Conservation (phyloP, 1,140 invertebrate species). For the Wiebesia pumilae region DNA sequence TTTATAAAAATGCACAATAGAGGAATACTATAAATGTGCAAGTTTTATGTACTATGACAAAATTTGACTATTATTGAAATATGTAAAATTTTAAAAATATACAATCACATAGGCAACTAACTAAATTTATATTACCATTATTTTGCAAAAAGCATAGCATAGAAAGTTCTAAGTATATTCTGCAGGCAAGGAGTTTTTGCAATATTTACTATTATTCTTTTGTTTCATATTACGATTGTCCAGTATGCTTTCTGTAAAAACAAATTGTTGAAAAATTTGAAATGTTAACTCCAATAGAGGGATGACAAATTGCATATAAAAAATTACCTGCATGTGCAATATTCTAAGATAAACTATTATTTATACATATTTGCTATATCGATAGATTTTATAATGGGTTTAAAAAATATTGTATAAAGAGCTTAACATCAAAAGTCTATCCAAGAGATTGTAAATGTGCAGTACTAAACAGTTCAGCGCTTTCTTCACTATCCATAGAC, state of each 20-base stretch:
- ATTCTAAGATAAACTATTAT: constrained; percentile 25
- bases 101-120: background rate
- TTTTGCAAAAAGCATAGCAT: constrained; percentile 48
- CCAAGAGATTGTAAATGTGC: constrained; percentile 36
- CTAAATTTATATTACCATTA: constrained; percentile 26
- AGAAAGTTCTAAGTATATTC: constrained; percentile 52
- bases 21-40: background rate
- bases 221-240: constrained; percentile 41
- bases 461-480: constrained; percentile 68
- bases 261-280: background rate
- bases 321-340: constrained; percentile 38
- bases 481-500: constrained; percentile 71
- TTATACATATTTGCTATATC: constrained; percentile 27
- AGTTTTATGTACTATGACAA: constrained; percentile 40
- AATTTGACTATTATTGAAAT: constrained; percentile 28
- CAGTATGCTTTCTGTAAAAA: constrained; percentile 33
- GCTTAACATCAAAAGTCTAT: constrained; percentile 45
- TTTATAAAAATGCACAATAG: constrained; percentile 32
- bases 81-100: constrained; percentile 39
- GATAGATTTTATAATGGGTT: constrained; percentile 20
- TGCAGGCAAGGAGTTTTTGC: constrained; percentile 40
- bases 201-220: constrained; percentile 36
- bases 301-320: background rate
- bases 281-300: background rate
- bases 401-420: constrained; percentile 47